Evolutionary conservation across 2,888 invertebrate species (phyloP), one percentile per base, ranked within the genome.

Genomic region (Meliscaeva auricollis): DNA sequence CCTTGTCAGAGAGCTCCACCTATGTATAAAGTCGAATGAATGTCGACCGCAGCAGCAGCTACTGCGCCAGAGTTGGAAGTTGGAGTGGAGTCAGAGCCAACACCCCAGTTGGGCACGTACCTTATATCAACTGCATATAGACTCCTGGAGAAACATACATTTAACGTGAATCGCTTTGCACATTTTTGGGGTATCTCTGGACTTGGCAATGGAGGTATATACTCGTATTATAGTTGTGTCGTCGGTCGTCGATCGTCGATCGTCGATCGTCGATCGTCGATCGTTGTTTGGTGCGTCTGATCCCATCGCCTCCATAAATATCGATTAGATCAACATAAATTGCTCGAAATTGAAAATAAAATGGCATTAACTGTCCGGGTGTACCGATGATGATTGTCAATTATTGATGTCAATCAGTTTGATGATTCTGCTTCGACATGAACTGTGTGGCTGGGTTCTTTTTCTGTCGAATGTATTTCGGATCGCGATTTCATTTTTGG

Each of bases 281-380:
- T 17, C 46, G 30, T 46, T 58, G 66, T 72, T 60, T 48, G 60
- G 54, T 35, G 60, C 66, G 72, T 62, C 82, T 73, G 77, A 77
- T 82, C 72, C 50, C 75, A 80, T 76, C 75, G 68, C 75, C 46
- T 66, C 82, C 87, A 87, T 87, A 87, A 87, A 87, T 87, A 87
- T 75, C 76, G 85, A 83, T 87, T 83, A 85, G 87, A 87, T 87
- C 87, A 87, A 87, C 87, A 87, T 87, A 87, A 87, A 87, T 87
- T 87, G 87, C 80, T 75, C 75, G 85, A 87, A 87, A 87, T 87
- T 85, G 87, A 87, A 87, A 87, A 87, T 87, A 87, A 87, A 87
- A 85, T 85, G 85, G 78, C 82, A 87, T 85, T 87, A 87, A 85
- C 82, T 87, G 87, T 87, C 87, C 79, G 64, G 69, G 75, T 76